Evolutionary conservation across 2,888 invertebrate species (phyloP).

Genomic region (Conomelus anceps): DNA sequence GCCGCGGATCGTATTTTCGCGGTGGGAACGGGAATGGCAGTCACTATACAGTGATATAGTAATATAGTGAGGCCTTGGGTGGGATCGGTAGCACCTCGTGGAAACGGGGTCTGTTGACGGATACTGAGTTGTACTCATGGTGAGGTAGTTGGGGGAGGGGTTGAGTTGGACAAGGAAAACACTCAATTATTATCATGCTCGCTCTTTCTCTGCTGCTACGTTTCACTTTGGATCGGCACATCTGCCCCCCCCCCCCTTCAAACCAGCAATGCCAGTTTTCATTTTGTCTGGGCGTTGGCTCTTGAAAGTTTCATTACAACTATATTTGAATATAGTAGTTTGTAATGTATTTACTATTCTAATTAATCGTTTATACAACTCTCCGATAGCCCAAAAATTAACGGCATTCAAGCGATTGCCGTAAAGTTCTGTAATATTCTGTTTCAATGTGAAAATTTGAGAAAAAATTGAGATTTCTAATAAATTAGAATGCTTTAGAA

Average conservation of each 20-base stretch:
- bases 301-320: not conserved
- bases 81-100: not conserved
- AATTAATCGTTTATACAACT: too few relatives aligned
- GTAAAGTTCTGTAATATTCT: too few relatives aligned
- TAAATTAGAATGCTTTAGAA: too few relatives aligned
- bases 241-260: not conserved
- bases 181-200: not conserved
- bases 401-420: too few relatives aligned
- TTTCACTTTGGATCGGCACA: not conserved
- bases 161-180: not conserved
- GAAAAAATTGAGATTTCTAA: too few relatives aligned
- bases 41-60: too few relatives aligned
- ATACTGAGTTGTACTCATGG: not conserved
- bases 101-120: not conserved
- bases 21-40: too few relatives aligned
- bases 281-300: not conserved
- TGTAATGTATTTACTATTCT: too few relatives aligned
- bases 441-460: too few relatives aligned
- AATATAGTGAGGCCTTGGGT: too few relatives aligned
- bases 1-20: not conserved
- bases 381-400: too few relatives aligned
- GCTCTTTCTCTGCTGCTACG: not conserved
- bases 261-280: not conserved
- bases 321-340: too few relatives aligned
- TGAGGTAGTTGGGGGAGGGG: not conserved